Base-by-base conservation (phyloP, 2,888 invertebrate genomes). In the Xanthia togata region DNA sequence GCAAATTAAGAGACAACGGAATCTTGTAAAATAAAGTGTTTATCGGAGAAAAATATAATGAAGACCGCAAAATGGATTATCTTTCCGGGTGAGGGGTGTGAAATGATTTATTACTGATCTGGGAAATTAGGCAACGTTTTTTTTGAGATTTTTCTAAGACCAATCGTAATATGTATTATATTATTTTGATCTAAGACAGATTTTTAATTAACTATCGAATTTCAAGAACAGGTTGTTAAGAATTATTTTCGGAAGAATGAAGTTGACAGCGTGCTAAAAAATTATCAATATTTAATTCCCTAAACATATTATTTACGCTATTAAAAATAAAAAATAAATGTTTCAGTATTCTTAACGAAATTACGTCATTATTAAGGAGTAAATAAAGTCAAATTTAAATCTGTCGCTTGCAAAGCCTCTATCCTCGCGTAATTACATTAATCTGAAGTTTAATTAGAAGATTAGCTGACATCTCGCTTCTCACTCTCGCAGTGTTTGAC, bases 391-490 rank as follows among this genome's bases (percentile, higher is more conserved):
- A 44, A 59, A 62, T 71, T 72, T 69, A 57, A 59, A 68, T 60
- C 41, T 63, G 60, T 65, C 64, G 60, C 59, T 55, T 65, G 41
- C 59, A 59, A 74, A 38, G 63, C 70, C 41, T 71, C 2, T n/a
- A 35, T 81, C 59, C 12, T 72, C 57, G 35, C n/a, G 57, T 72
- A 67, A 82, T 84, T 63, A 74, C 23, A 78, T 82, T 82, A 85
- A 87, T 86, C 86, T 76, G 26, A 44, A 81, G 76, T 87, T 89
- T 88, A 89, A 87, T 89, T 86, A 82, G 60, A 83, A 82, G 89
- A 89, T 90, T 83, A 88, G 38, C 71, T 70, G 72, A 78, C 77
- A 75, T 83, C 38, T 47, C 55, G 41, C 63, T 70, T 85, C 80
- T 86, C 57, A 59, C 57, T 62, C 60, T 23, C 38, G 26, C 50